Evolutionary conservation across 2,888 invertebrate genomes (phyloP).

Genomic region (Aphidius colemani): DNA sequence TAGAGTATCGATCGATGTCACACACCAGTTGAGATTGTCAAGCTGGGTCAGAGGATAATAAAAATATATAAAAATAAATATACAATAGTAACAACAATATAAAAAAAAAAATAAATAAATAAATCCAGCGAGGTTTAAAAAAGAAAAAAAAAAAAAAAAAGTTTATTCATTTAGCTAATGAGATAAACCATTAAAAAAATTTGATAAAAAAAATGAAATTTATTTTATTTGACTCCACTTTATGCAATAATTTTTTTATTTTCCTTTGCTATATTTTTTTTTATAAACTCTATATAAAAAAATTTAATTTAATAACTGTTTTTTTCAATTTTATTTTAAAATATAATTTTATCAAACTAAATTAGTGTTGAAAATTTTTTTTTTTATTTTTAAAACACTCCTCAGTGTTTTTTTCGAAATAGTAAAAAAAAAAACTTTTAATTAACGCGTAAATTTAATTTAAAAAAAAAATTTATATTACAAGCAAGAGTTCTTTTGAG

Average conservation of each 20-base stretch:
- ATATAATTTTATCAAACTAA: neutral
- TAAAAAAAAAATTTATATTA: neutral
- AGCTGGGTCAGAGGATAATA: conserved; percentile 21
- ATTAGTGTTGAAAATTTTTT: neutral
- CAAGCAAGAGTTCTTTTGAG: conserved; percentile 33
- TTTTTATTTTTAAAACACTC: neutral
- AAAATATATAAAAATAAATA: conserved; percentile 11
- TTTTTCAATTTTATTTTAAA: neutral
- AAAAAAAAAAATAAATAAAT: conserved; percentile 4
- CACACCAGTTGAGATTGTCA: conserved; percentile 22
- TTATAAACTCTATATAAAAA: too few relatives aligned
- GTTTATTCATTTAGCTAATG: conserved; percentile 21
- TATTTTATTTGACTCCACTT: too few relatives aligned
- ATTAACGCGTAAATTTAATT: too few relatives aligned
- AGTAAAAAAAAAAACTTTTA: neutral
- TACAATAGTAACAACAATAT: neutral
- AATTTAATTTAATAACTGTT: conserved; percentile 1
- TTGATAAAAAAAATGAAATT: neutral
- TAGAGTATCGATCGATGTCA: conserved; percentile 24
- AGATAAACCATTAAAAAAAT: conserved; percentile 9
- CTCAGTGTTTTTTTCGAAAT: neutral
- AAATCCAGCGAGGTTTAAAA: neutral
- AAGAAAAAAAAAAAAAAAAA: conserved; percentile 3
- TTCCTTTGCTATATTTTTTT: too few relatives aligned
- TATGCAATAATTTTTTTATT: too few relatives aligned